Evolutionary conservation across 2,888 invertebrate genomes (phyloP), one percentile per base, ranked within the genome.

Genomic region (Scaptomyza cyrtandrae): DNA sequence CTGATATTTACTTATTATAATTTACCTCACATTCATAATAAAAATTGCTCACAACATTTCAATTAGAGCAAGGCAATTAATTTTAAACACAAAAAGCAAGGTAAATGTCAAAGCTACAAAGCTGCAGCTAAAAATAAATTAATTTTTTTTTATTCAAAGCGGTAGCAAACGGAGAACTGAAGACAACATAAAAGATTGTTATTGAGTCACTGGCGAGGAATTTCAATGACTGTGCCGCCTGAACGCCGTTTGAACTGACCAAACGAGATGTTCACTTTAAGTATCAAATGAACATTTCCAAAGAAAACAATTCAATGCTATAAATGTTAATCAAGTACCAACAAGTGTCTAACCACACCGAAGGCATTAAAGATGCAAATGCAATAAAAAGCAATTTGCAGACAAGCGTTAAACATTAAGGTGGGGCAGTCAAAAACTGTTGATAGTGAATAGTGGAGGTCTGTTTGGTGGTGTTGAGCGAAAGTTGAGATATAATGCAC

Each of bases 31-130:
- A 10, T 33, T 48, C 29, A 1, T 2, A 13, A 13, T 19, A 10
- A n/a, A 39, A 19, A 48, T 62, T 53, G 13, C 24, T 37, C 11
- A 0, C 13, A 29, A n/a, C 29, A 45, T 31, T 37, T 60, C 7
- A 31, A 60, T 60, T 60, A 29, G 11, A 35, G n/a, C n/a, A 16
- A 7, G 11, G 16, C 29, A 11, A 44, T 16, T 24, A 16, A 24
- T 24, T 24, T 24, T 1, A 24, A 24, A 4, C 2, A 5, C 35
- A 37, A 5, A n/a, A 37, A 37, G 7, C n/a, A 60, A 52, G 43
- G 68, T 59, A 74, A 73, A 73, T 73, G 74, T 63, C 73, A 57
- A 62, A 73, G 74, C 39, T 55, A 66, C 24, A 52, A 7, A 13
- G 3, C 19, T 43, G 46, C 31, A 54, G 37, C 35, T 45, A 24